Base-by-base conservation (phyloP, 2,113 vertebrate genomes). In the Orycteropus afer region DNA sequence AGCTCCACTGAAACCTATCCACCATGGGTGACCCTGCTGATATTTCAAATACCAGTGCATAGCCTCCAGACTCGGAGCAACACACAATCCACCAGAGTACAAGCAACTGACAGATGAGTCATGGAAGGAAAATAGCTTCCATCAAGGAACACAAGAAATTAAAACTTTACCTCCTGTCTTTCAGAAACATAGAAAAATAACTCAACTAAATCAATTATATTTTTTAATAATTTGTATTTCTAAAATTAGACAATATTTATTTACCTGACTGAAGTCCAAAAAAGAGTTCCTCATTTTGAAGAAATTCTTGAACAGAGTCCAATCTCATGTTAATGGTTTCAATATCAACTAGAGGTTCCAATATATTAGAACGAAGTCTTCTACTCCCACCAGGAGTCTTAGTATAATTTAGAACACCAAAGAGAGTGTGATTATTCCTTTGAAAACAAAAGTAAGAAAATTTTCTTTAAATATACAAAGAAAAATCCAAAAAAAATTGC, bases 341-440 rank as follows among this genome's bases (percentile, higher is more conserved):
- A 49, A 98, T 97, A 96, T 99, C 99, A 96, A 98, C 94, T 57
- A 99, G 98, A 71, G 99, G 99, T 96, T 99, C 99, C 94, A 99
- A 97, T 95, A 99, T 99, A 97, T 99, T 99, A 53, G 99, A 99
- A 71, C 99, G 99, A 96, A 99, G 98, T 97, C 99, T 98, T 96
- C 99, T 98, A 89, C 99, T 99, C 73, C 99, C 99, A 93, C 99
- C 99, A 1, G 99, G 98, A 91, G 99, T 99, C 98, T 99, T 99
- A 27, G 99, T 99, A 97, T 99, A 98, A 98, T 99, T 99, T 82
- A 99, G 98, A 78, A 99, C 98, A 53, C 99, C 99, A 93, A 99
- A 98, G 53, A 99, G 99, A 0, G 99, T 99, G 79, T 99, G 99
- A 67, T 98, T 97, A 77, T 98, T 99, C 98, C 99, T 99, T 98